Conservation (phyloP, 2,113 vertebrate species). For the Pygoscelis antarcticus region DNA sequence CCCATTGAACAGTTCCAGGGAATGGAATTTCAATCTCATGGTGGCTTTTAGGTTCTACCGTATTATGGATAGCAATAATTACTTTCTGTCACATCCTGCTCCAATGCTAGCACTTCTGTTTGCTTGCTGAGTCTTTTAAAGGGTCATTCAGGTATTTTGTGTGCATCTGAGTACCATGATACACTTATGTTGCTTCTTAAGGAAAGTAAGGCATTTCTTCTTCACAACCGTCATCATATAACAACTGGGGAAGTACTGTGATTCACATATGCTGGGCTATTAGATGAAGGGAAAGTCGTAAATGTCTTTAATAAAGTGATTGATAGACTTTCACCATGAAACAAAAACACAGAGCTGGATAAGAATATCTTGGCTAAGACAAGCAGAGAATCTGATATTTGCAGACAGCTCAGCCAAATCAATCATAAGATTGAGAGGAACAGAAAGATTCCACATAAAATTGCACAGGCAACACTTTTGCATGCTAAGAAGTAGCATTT, state of each 20-base stretch:
- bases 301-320: constrained; percentile 1
- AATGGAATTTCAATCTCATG: background rate
- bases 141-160: background rate
- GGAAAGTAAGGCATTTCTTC: background rate
- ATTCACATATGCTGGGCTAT: background rate
- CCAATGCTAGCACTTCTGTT: background rate
- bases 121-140: background rate
- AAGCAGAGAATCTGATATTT: constrained; percentile 12
- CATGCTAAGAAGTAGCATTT: background rate
- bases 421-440: background rate
- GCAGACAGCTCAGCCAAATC: constrained; percentile 15
- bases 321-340: constrained; percentile 5
- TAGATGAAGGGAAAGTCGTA: background rate
- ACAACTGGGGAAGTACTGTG: background rate
- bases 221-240: background rate
- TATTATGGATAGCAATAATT: background rate
- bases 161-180: background rate
- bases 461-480: background rate
- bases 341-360: background rate
- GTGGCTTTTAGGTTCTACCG: background rate
- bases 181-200: background rate
- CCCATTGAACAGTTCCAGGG: background rate
- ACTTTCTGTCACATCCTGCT: background rate
- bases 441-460: background rate
- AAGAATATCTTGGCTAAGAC: background rate